Evolutionary conservation across 2,888 invertebrate genomes (phyloP).

Genomic region (Noctua fimbriata): DNA sequence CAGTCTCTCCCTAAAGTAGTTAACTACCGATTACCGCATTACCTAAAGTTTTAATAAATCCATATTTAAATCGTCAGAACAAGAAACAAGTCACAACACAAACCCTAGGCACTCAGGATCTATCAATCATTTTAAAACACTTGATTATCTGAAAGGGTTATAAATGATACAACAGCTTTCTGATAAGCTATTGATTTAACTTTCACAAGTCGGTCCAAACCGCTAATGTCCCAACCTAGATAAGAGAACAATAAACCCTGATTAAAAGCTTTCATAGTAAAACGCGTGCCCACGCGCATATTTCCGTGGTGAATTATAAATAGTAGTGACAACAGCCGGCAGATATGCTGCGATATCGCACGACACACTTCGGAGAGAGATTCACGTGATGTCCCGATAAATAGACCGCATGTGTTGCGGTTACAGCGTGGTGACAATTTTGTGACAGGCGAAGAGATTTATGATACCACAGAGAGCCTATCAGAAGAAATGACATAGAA

Average conservation of each 20-base stretch:
- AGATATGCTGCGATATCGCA: conserved; percentile 47
- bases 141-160: neutral
- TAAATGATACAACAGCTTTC: conserved; percentile 13
- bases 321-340: conserved; percentile 53
- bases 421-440: neutral
- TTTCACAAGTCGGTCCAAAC: conserved; percentile 20
- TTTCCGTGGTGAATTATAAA: conserved; percentile 57
- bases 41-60: neutral
- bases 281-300: conserved; percentile 60
- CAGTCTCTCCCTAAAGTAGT: too few relatives aligned
- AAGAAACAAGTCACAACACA: neutral
- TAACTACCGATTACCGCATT: too few relatives aligned
- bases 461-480: neutral
- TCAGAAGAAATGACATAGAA: neutral
- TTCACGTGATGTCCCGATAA: conserved; percentile 11
- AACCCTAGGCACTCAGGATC: neutral
- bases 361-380: conserved; percentile 32
- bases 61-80: neutral
- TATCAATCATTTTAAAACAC: conserved; percentile 12
- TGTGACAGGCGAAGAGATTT: neutral
- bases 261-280: conserved; percentile 52
- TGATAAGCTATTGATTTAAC: conserved; percentile 27
- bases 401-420: conserved; percentile 7
- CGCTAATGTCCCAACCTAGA: conserved; percentile 33
- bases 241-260: conserved; percentile 49